These are phyloP conservation scores for Acanthaster planci DNA, from an alignment of 35 echinoderm and acorn worm genomes.

Conservation along the genomic window DNA sequence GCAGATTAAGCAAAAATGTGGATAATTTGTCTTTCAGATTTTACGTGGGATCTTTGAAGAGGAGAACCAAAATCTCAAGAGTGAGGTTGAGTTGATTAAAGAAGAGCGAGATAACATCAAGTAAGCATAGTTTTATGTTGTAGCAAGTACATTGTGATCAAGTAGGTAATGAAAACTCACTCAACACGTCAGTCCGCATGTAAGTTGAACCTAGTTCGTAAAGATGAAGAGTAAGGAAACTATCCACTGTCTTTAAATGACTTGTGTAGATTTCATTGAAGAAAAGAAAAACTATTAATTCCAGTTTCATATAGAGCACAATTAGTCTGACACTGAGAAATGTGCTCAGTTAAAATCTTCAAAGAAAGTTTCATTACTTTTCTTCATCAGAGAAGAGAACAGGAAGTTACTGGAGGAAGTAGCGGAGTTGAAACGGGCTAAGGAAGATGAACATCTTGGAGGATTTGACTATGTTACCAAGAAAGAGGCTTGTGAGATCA, in stretches of 20 bases:
- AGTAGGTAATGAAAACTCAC: no score
- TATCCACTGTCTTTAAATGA: no score
- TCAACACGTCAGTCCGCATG: no score
- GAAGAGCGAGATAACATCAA: neutral
- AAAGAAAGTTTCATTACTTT: neutral
- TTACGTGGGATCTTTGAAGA: conserved; percentile 13
- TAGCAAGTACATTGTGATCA: no score
- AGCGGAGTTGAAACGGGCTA: neutral
- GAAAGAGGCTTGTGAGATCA: conserved; percentile 32
- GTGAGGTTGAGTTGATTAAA: neutral
- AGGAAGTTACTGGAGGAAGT: neutral
- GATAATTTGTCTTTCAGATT: neutral
- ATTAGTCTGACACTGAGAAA: no score
- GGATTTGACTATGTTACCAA: conserved; percentile 36
- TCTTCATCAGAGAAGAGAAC: neutral
- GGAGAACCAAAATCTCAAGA: conserved; percentile 18
- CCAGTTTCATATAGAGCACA: no score
- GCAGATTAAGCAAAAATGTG: neutral
- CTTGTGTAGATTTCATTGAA: no score
- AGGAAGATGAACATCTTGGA: conserved; percentile 29
- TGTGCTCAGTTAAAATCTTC: no score
- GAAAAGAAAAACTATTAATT: no score
- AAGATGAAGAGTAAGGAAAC: no score
- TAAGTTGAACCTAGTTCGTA: no score
- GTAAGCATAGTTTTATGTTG: conserved; percentile 5